These are phyloP conservation scores for Archips crataeganus DNA, from an alignment of 2,888 invertebrate species.

Conservation along the genomic window DNA sequence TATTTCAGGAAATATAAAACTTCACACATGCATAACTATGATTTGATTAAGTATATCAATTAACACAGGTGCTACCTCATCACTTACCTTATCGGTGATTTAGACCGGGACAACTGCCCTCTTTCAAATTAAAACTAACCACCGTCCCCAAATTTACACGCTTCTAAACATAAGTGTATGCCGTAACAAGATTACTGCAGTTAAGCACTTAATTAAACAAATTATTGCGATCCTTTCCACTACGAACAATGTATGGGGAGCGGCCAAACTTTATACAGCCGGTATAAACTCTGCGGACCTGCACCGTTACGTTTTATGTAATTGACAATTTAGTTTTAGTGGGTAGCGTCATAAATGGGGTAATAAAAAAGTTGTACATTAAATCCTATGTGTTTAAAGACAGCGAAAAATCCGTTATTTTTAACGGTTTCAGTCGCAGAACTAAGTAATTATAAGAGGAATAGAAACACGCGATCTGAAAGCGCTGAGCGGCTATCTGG, in stretches of 20 bases:
- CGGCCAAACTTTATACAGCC: constrained; percentile 25
- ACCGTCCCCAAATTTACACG: constrained; percentile 6
- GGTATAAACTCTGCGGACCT: constrained; percentile 24
- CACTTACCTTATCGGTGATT: too few species aligned
- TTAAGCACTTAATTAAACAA: constrained; percentile 40
- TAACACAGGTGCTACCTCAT: too few species aligned
- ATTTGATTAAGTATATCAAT: too few species aligned
- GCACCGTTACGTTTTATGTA: constrained; percentile 39
- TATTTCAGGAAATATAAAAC: too few species aligned
- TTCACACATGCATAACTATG: too few species aligned
- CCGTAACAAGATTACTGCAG: constrained; percentile 37
- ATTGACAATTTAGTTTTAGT: constrained; percentile 40
- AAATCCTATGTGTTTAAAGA: constrained; percentile 17
- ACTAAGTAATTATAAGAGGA: not conserved
- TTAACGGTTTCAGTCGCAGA: not conserved
- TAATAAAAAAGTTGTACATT: constrained; percentile 32
- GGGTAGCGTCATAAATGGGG: constrained; percentile 22
- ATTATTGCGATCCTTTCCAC: constrained; percentile 33
- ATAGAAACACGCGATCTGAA: too few species aligned
- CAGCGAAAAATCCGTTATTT: not conserved
- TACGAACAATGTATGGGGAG: constrained; percentile 31
- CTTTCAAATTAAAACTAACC: not conserved
- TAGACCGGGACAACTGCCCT: not conserved
- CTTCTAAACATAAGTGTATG: constrained; percentile 14
- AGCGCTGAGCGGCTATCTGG: too few species aligned